Base-by-base conservation (phyloP, 2,888 invertebrate genomes). In the Meta bourneti region DNA sequence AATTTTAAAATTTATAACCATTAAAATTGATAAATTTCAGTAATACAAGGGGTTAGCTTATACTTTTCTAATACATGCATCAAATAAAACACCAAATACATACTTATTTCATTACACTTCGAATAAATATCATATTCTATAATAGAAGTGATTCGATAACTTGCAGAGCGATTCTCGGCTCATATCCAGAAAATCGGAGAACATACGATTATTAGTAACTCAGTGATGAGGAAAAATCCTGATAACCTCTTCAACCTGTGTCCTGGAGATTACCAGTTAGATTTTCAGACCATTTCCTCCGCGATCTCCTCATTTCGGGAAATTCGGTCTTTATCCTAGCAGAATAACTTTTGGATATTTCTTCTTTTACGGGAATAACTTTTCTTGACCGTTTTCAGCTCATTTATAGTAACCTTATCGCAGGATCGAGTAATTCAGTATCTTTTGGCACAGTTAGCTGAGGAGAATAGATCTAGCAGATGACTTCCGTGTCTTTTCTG, bases 171-270 rank as follows among this genome's bases (percentile, higher is more conserved):
- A 81, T 81, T n/a, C 81, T 11, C 61, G 16, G 61, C 61, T 16
- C 61, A 9, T 16, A 61, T 20, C 78, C 20, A 8, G 52, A 78
- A 19, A 52, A 52, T 77, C 52, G 9, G 19, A 20, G 51, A 78
- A 52, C 19, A 16, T 74, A 13, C 34, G 11, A 20, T 85, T 77
- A 75, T 75, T 77, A 77, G 69, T 48, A 77, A 69, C 61, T n/a
- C 9, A 19, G 72, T 52, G 19, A 19, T 49, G 54, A 48, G 69
- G n/a, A 77, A 77, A 83, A 77, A 51, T 85, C 85, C 51, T 77
- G 85, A 85, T 85, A 85, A 61, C 85, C 85, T 69, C 49, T 75
- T 61, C 61, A 77, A 69, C 77, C 61, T 52, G 72, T 13, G 54
- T 69, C 61, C 69, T 20, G 48, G 77, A 49, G 75, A 77, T 85